Evolutionary conservation across 2,113 vertebrate genomes (phyloP).

Genomic region (Eupsittula cactorum): DNA sequence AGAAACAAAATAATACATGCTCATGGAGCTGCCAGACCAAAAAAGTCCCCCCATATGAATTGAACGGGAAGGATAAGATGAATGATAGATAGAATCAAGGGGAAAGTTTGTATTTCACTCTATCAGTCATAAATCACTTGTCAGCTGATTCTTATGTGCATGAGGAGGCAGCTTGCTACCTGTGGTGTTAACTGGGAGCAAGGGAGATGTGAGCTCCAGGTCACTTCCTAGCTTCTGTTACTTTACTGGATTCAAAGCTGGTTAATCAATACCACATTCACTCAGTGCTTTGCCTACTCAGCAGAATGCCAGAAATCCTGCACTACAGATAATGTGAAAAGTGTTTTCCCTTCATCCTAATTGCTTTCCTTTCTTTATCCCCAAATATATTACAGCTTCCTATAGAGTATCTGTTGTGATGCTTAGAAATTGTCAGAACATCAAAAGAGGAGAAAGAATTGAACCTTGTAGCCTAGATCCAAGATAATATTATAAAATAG

Average conservation of each 20-base stretch:
- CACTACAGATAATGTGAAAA: neutral
- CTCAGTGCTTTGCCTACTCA: neutral
- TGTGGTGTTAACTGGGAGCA: neutral
- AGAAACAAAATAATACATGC: neutral
- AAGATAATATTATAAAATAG: neutral
- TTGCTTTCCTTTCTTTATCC: neutral
- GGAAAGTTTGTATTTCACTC: neutral
- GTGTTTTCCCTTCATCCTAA: neutral
- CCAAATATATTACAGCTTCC: neutral
- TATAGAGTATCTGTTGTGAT: neutral
- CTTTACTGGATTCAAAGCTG: neutral
- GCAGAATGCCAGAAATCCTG: neutral
- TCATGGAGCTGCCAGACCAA: neutral
- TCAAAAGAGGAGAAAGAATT: neutral
- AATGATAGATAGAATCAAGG: neutral
- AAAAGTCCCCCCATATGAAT: neutral
- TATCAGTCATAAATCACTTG: neutral
- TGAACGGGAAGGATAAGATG: neutral
- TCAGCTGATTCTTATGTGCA: neutral
- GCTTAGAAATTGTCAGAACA: neutral
- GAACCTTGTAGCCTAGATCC: neutral
- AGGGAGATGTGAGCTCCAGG: neutral
- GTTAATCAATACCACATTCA: neutral
- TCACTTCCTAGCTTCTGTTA: neutral
- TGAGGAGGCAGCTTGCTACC: neutral